Conservation (phyloP, 2,113 vertebrate genomes). For the Empidonax alnorum region DNA sequence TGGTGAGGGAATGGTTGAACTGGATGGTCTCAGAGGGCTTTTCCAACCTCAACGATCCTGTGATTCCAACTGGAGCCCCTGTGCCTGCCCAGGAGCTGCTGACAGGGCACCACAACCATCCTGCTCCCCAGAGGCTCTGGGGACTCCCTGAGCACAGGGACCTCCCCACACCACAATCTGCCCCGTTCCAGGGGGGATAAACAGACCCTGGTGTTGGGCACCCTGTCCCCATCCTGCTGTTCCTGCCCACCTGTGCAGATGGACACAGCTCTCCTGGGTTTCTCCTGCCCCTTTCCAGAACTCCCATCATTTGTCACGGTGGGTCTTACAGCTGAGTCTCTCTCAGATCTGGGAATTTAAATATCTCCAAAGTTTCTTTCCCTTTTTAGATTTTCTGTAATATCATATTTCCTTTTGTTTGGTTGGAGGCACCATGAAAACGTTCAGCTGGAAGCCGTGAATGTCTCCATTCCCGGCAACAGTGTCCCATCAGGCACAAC, state of each 20-base stretch:
- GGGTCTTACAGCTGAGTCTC: background rate
- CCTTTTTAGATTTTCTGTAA: background rate
- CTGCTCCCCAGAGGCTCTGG: background rate
- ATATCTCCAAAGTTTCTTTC: background rate
- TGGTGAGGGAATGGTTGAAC: background rate
- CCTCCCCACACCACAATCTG: accelerated
- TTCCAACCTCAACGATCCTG: background rate
- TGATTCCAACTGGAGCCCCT: background rate
- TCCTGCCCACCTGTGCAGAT: background rate
- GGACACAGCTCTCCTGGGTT: background rate
- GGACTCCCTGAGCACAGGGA: background rate
- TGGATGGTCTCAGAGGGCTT: background rate
- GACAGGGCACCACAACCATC: background rate
- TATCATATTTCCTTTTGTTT: background rate
- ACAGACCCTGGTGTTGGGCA: background rate
- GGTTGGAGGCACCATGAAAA: background rate
- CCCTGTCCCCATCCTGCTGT: background rate
- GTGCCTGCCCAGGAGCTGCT: background rate
- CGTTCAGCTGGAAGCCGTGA: background rate
- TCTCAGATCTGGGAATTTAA: background rate
- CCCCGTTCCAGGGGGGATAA: background rate
- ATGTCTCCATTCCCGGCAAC: background rate
- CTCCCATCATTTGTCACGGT: too few species aligned
- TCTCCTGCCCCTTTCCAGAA: background rate
- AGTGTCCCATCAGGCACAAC: background rate